Evolutionary conservation across 2,797 vertebrate genomes (phyloP), one percentile per base, ranked within the genome.

Genomic region (Acropternis orthonyx): DNA sequence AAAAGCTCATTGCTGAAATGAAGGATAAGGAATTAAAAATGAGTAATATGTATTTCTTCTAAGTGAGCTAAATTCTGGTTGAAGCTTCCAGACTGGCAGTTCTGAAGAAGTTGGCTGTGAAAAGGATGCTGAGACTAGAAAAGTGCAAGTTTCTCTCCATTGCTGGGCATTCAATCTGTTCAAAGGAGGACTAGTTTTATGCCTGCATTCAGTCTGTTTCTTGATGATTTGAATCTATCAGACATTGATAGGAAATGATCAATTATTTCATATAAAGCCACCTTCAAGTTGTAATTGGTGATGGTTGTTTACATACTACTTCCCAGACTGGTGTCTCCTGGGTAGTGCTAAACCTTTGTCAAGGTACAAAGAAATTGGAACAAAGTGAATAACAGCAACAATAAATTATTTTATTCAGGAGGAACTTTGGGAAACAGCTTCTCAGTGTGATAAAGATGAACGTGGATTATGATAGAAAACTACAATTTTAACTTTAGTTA

Each of bases 11-110:
- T 59, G 58, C 32, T 91, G 82, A 86, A 91, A 75, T 52, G 43
- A 52, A 52, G 43, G 68, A 66, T 84, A 92, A 91, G 69, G 55
- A 85, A 92, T 78, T 92, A 75, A 81, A 93, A 83, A 65, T 32
- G 12, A 74, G 9, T 12, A 58, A 55, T 56, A 22, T 2, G 6
- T 81, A 27, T 34, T 88, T 91, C 49, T 44, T 75, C 43, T 48
- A 41, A 61, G 32, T 10, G 41, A 83, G 30, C n/a, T 36, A 17
- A n/a, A 51, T 75, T 80, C 43, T 82, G 14, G 13, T 43, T 83
- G 54, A 43, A 88, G 26, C 22, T 59, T 19, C 22, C 32, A 65
- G 65, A 18, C 4, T 39, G 54, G 48, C 16, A 68, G 28, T 28
- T 78, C 65, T 69, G 71, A 43, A 65, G 71, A 68, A 34, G 12